A percentile compares a stretch with the other conserved stretches of the same genome.
phyloP scores from a whole-genome alignment of 2,797 vertebrate genomes.

The Hydrolagus colliei region DNA sequence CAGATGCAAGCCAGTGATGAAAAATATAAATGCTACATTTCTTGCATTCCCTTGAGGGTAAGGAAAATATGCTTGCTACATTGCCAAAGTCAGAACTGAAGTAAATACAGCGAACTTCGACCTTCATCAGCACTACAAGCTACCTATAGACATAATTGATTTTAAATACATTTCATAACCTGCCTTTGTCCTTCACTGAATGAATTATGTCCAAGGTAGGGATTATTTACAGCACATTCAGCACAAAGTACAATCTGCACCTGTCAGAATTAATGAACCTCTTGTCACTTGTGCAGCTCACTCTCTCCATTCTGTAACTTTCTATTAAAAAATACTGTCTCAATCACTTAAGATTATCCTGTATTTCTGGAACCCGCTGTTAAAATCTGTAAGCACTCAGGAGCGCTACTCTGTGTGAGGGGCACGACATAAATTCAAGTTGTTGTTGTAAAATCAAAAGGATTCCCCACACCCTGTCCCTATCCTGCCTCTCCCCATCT shows the following conservation, averaged over 20 bases:
- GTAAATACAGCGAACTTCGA: background rate
- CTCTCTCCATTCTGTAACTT: background rate
- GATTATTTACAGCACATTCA: slow-evolving; percentile 25
- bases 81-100: slow-evolving; percentile 21
- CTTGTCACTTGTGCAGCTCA: background rate
- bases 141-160: background rate
- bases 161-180: slow-evolving; percentile 22
- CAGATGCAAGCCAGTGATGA: too few species aligned
- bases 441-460: too few species aligned
- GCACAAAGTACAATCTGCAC: background rate
- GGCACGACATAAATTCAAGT: too few species aligned
- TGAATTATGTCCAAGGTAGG: slow-evolving; percentile 18
- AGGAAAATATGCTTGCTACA: background rate
- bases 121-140: slow-evolving; percentile 9
- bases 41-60: too few species aligned
- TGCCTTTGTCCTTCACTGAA: slow-evolving; percentile 1
- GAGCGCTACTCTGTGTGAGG: too few species aligned
- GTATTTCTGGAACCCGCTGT: background rate
- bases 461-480: too few species aligned
- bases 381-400: background rate
- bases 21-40: too few species aligned
- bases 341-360: background rate
- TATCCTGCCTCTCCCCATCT: too few species aligned
- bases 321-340: background rate
- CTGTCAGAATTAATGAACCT: background rate